phyloP scores from a whole-genome alignment of 2,888 invertebrate species.

The Mellilla xanthometata region DNA sequence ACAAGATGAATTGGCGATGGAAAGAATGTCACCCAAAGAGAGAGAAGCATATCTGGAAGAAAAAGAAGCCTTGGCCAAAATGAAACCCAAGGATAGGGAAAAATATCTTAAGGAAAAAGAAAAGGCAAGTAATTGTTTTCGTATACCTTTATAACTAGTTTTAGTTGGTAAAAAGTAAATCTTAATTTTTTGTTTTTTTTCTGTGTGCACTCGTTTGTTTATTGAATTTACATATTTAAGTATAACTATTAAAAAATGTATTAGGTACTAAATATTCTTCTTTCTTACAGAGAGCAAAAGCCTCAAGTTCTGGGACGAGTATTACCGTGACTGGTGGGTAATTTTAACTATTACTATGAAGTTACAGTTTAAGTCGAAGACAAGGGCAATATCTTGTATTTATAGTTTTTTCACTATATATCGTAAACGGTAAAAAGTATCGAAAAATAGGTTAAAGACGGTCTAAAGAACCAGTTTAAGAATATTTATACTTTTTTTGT shows the following conservation, averaged over 20 bases:
- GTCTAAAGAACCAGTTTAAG: no score
- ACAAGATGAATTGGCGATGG: constrained; percentile 9
- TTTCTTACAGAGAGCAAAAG: constrained; percentile 23
- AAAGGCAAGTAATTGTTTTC: not conserved
- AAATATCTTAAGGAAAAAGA: not conserved
- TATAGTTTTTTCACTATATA: no score
- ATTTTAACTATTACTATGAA: not conserved
- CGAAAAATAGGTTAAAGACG: no score
- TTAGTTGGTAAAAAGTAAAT: no score
- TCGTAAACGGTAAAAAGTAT: no score
- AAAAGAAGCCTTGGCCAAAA: constrained; percentile 13
- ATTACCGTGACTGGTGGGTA: constrained; percentile 38
- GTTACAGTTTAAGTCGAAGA: not conserved
- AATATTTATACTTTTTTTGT: no score
- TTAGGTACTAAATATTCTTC: not conserved
- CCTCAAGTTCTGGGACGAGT: constrained; percentile 26
- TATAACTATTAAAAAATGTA: no score
- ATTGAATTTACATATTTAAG: no score
- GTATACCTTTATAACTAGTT: no score
- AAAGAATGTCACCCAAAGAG: constrained; percentile 18
- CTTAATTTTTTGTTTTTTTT: no score
- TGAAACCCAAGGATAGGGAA: constrained; percentile 13
- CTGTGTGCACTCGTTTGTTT: no score
- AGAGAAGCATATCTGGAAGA: constrained; percentile 1
- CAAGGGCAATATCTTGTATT: no score